Percentiles rank a stretch among this genome's conserved stretches.
These are phyloP conservation scores for Callaeas wilsoni DNA, from an alignment of 2,113 vertebrate species.

Conservation along the genomic window DNA sequence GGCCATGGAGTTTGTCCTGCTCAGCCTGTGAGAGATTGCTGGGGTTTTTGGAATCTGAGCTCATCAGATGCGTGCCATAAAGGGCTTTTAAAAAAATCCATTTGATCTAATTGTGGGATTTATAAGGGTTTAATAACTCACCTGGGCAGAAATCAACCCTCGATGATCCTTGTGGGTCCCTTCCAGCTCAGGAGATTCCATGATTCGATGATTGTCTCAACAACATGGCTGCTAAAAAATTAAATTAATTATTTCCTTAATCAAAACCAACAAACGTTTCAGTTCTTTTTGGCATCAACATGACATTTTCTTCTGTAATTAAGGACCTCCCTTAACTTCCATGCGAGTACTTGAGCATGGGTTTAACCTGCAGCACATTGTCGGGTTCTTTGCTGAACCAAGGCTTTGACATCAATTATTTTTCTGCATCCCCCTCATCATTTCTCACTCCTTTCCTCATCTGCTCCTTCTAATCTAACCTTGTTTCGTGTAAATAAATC, in stretches of 20 bases:
- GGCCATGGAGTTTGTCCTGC: neutral
- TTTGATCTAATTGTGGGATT: neutral
- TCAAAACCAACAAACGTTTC: neutral
- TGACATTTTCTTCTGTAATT: neutral
- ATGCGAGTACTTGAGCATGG: neutral
- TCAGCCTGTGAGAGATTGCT: neutral
- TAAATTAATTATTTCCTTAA: neutral
- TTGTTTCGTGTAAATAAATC: neutral
- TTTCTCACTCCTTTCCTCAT: neutral
- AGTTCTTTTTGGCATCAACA: neutral
- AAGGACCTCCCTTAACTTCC: neutral
- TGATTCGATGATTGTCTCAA: neutral
- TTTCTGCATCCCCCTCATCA: neutral
- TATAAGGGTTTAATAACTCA: neutral
- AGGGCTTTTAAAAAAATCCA: neutral
- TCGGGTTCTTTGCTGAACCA: neutral
- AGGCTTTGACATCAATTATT: neutral
- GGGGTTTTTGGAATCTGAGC: neutral
- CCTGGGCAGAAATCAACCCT: neutral
- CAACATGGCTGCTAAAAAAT: neutral
- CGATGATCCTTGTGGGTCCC: rapidly evolving
- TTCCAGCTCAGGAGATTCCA: too few relatives aligned
- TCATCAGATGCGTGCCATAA: rapidly evolving
- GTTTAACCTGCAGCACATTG: neutral
- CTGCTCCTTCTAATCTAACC: neutral